These are phyloP conservation scores for Campopleginae sp. DNA, from an alignment of 2,888 invertebrate species.

Conservation along the genomic window DNA sequence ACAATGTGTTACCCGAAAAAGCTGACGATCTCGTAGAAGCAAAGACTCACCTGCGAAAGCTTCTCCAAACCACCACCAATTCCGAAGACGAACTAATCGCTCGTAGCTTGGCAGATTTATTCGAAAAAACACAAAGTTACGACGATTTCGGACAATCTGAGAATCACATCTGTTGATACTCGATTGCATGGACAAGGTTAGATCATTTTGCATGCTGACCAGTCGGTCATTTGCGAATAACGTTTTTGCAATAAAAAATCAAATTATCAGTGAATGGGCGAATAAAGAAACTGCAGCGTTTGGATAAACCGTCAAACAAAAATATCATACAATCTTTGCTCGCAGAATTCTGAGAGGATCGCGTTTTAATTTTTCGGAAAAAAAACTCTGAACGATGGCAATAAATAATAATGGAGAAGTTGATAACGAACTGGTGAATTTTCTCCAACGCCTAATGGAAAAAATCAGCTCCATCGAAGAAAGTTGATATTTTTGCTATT, in stretches of 20 bases:
- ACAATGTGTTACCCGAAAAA: constrained; percentile 81
- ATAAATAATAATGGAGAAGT: too few relatives aligned
- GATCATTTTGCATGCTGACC: not conserved
- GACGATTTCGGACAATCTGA: constrained; percentile 67
- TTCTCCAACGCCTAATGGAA: too few relatives aligned
- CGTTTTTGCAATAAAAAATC: not conserved
- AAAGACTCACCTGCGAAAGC: constrained; percentile 75
- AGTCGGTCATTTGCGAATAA: not conserved
- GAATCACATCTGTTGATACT: constrained; percentile 48
- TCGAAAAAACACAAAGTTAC: constrained; percentile 73
- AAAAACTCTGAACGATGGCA: too few relatives aligned
- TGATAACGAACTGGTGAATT: too few relatives aligned
- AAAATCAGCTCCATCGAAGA: too few relatives aligned
- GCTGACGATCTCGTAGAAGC: constrained; percentile 79
- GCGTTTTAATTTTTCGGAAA: too few relatives aligned
- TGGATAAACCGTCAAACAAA: too few relatives aligned
- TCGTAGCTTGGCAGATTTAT: constrained; percentile 74
- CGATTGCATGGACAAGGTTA: not conserved
- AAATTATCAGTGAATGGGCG: too few relatives aligned
- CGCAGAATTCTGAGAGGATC: too few relatives aligned
- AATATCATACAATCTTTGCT: too few relatives aligned
- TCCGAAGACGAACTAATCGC: constrained; percentile 76
- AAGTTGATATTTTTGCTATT: too few relatives aligned
- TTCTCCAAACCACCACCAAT: constrained; percentile 73
- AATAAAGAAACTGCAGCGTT: too few relatives aligned